These are phyloP conservation scores for Hirtodrosophila alboralis DNA, from an alignment of 2,888 invertebrate species.

Conservation along the genomic window DNA sequence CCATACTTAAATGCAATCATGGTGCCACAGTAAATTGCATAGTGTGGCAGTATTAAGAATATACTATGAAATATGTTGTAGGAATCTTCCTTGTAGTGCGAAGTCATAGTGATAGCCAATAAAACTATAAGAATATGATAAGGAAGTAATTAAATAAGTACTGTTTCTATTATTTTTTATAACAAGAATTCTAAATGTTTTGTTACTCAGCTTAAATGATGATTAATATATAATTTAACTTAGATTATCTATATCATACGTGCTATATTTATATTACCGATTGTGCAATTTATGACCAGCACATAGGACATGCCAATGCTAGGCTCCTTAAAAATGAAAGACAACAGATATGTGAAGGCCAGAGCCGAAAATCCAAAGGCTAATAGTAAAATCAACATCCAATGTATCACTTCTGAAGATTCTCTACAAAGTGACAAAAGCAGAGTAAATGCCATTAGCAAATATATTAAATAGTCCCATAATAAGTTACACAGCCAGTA, in stretches of 20 bases:
- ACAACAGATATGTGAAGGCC: conserved; percentile 26
- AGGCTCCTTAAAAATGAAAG: conserved; percentile 87
- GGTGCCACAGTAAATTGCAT: conserved; percentile 12
- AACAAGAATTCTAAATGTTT: no score
- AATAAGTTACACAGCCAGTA: conserved; percentile 89
- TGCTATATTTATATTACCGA: no score
- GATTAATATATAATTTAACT: no score
- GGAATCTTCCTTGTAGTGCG: rapidly evolving
- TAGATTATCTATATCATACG: no score
- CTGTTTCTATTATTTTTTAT: no score
- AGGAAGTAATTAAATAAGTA: not conserved
- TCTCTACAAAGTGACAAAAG: not conserved
- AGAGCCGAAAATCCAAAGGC: conserved; percentile 34
- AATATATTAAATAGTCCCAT: conserved; percentile 73
- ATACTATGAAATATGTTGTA: not conserved
- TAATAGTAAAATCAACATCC: conserved; percentile 4
- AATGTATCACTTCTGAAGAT: rapidly evolving
- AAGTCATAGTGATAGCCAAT: not conserved
- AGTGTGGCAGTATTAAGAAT: conserved; percentile 28
- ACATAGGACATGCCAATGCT: conserved; percentile 15
- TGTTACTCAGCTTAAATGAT: no score
- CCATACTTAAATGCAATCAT: not conserved
- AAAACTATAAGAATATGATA: conserved; percentile 11
- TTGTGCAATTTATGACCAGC: conserved; percentile 5
- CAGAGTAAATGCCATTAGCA: not conserved